Base-by-base conservation (phyloP, 1,140 invertebrate species). In the Coelopa frigida region DNA sequence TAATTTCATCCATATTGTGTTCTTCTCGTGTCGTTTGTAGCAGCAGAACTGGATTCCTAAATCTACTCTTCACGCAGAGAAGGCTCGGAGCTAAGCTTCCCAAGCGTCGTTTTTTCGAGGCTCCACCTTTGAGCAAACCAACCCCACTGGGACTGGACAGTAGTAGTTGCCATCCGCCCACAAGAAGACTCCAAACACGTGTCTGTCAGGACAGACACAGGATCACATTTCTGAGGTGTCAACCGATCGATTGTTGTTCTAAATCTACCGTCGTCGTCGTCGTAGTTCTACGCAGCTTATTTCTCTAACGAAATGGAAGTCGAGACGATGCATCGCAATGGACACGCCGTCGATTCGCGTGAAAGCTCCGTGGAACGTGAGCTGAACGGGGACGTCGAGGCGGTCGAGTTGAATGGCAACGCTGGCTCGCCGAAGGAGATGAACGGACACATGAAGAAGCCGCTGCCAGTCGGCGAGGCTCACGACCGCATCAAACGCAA, bases 321-420 rank as follows among this genome's bases (percentile, higher is more conserved):
- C 18, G 61, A 64, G 46, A 55, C 48, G 22, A 21, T 49, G 49
- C 35, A 20, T 22, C 40, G 53, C 42, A 66, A 67, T 18, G 57
- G 55, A 7, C 52, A 52, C 23, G 42, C 31, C 18, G 48, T 54
- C 24, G 61, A 61, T 41, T 68, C 64, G 22, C 67, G 67, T 47
- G 64, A 68, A 29, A 68, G 64, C 26, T 68, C 64, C 23, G 61
- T 68, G 17, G 64, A 68, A 35, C 64, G 64, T 22, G 64, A 68
- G 32, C 49, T 68, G 12, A 68, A 68, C 44, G 64, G 57, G 1
- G 64, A 66, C 8, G 61, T 66, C 20, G 48, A 66, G 46, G 62
- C 60, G 11, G 63, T 63, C 1, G 63, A 58, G 48, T 36, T 67
- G 0, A 67, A 64, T 43, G 59, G 60, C 7, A 36, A 52, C 43